Conservation (phyloP, 2,113 vertebrate species). For the Callaeas wilsoni region DNA sequence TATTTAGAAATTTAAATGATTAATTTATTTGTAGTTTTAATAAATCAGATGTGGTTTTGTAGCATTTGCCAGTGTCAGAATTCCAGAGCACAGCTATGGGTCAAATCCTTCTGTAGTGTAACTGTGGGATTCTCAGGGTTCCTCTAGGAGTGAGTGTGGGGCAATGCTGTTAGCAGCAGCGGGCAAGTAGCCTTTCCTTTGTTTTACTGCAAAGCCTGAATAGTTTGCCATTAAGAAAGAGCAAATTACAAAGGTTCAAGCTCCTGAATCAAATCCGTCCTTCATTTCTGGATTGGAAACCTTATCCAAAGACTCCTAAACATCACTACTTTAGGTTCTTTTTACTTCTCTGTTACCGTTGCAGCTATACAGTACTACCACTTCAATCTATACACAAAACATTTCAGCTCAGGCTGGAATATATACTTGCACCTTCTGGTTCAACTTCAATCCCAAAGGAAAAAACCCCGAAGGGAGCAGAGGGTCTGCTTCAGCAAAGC, state of each 20-base stretch:
- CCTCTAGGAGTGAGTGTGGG: neutral
- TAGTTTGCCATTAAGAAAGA: slow-evolving; percentile 6
- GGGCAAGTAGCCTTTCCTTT: neutral
- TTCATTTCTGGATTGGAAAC: neutral
- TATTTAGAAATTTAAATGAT: slow-evolving; percentile 59
- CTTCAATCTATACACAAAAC: neutral
- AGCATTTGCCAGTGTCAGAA: neutral
- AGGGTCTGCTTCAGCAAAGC: neutral
- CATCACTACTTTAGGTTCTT: neutral
- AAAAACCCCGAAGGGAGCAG: neutral
- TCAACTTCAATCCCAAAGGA: neutral
- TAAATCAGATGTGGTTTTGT: slow-evolving; percentile 52
- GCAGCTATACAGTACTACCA: neutral
- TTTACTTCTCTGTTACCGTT: neutral
- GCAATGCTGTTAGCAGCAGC: neutral
- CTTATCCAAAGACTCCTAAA: neutral
- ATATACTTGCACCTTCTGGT: neutral
- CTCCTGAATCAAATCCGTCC: neutral
- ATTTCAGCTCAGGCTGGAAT: neutral
- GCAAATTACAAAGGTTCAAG: neutral
- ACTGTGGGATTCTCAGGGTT: neutral
- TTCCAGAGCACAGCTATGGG: neutral
- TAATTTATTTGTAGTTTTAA: slow-evolving; percentile 66
- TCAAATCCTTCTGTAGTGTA: neutral
- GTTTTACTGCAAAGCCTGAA: slow-evolving; percentile 7